Base-by-base conservation (phyloP, 2,888 invertebrate species). In the Papilio gigon region DNA sequence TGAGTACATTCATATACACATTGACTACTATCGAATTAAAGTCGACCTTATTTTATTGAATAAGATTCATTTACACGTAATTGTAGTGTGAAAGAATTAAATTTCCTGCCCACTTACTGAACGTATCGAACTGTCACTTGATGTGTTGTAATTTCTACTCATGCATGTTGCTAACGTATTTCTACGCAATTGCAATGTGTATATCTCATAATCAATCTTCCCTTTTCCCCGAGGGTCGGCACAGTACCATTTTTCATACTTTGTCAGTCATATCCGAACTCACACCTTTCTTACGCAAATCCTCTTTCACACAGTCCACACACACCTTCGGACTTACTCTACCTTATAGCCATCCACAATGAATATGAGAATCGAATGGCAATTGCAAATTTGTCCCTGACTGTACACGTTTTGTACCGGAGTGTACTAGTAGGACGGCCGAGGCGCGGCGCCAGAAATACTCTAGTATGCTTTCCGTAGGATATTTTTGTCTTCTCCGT, bases 401-500 rank as follows among this genome's bases (percentile, higher is more conserved):
- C 30, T 27, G 53, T 37, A 27, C n/a, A 20, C 11, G 8, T 35
- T 53, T 40, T 56, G 11, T 40, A 25, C 65, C 72, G 75, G 70
- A 75, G 70, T 70, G 70, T 67, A 63, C 56, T 25, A 9, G 59
- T 42, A 22, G 58, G 37, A 37, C 33, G 60, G 20, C 30, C 42
- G 63, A 37, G 27, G 25, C 68, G 75, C 71, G 76, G 74, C 73
- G 77, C 77, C 82, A 80, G 77, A 86, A 86, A 87, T 87, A 87
- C 78, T 70, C 77, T 68, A 71, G 72, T 75, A 76, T 75, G 73
- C 81, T 77, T 74, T 77, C 78, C 73, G 73, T 76, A 75, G 70
- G 80, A 73, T 87, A 87, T 87, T 88, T 88, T 80, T 75, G 82
- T 82, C 79, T 77, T 68, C 75, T 84, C 81, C 77, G 86, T 87